Evolutionary conservation across 2,113 vertebrate species (phyloP).

Genomic region (Antechinus stuartii): DNA sequence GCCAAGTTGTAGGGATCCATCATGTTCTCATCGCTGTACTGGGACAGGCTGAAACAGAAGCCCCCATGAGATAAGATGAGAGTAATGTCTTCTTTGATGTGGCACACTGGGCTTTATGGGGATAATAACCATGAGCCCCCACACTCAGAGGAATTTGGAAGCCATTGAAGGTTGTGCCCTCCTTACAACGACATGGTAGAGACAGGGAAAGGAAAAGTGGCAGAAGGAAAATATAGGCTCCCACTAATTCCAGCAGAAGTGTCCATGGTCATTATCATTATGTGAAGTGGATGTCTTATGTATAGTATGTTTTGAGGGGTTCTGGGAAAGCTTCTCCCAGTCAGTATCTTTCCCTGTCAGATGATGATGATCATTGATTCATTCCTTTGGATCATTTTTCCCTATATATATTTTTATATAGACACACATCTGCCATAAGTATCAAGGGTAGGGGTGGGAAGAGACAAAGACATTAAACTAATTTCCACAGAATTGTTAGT

Average conservation of each 20-base stretch:
- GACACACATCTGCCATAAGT: neutral
- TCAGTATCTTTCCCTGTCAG: neutral
- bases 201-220: neutral
- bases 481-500: neutral
- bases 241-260: neutral
- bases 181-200: neutral
- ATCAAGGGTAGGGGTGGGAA: neutral
- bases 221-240: neutral
- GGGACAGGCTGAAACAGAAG: conserved; percentile 90
- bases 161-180: neutral
- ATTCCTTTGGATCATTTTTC: neutral
- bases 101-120: fast-evolving
- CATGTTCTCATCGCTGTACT: conserved; percentile 99
- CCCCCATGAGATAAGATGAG: neutral
- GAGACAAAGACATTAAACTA: neutral
- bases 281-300: neutral
- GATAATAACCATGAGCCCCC: neutral
- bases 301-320: neutral
- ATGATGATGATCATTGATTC: neutral
- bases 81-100: neutral
- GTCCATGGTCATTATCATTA: neutral
- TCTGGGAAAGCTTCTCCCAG: neutral
- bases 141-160: neutral
- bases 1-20: conserved; percentile 99
- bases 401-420: neutral